These are phyloP conservation scores for Metopolophium dirhodum DNA, from an alignment of 1,140 invertebrate genomes.

Conservation along the genomic window DNA sequence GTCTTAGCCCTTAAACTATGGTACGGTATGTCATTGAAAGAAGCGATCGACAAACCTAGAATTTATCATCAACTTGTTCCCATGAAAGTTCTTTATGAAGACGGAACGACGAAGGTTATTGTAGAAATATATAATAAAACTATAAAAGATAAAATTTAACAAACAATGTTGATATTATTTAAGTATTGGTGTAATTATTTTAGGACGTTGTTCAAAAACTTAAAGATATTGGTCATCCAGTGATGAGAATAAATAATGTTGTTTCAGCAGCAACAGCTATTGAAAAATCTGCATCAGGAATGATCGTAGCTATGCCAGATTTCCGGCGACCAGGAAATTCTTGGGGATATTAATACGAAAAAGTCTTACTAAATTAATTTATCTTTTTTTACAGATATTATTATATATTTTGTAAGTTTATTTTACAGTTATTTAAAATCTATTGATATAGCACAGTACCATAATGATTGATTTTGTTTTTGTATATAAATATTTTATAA, in stretches of 20 bases:
- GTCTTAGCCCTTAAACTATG: conserved; percentile 82
- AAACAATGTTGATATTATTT: neutral
- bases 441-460: neutral
- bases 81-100: conserved; percentile 81
- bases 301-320: conserved; percentile 58
- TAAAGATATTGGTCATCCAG: conserved; percentile 49
- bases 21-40: conserved; percentile 84
- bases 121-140: neutral
- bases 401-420: neutral
- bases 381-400: neutral
- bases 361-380: neutral
- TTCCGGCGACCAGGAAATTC: conserved; percentile 58
- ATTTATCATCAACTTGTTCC: conserved; percentile 94
- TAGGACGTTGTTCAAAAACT: conserved; percentile 54
- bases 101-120: conserved; percentile 72
- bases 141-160: neutral
- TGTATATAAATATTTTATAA: neutral
- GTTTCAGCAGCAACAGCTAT: conserved; percentile 58
- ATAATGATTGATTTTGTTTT: neutral
- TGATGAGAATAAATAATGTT: neutral
- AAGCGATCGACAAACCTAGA: conserved; percentile 84
- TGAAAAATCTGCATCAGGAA: neutral
- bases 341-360: conserved; percentile 48
- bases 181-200: neutral
- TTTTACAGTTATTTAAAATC: neutral